phyloP scores from a whole-genome alignment of 2,113 vertebrate species.

The Thunnus thynnus region DNA sequence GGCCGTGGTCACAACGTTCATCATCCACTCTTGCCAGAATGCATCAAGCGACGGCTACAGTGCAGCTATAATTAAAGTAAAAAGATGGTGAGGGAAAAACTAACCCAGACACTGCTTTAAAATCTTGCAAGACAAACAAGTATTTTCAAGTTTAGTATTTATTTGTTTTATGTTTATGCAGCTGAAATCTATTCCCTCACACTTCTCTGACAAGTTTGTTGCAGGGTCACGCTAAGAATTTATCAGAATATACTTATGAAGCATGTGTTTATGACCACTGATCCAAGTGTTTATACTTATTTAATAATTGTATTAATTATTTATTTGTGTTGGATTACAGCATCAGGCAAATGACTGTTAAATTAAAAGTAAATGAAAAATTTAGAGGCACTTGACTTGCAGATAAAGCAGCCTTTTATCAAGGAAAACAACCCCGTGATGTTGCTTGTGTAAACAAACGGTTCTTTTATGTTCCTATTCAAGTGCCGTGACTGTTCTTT shows the following conservation, averaged over 20 bases:
- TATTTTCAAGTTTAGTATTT: too few species aligned
- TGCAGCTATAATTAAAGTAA: neutral
- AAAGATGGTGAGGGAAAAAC: neutral
- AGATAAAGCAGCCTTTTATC: conserved; percentile 23
- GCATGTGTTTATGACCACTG: neutral
- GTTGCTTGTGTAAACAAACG: conserved; percentile 23
- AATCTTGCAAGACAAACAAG: too few species aligned
- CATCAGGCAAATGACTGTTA: conserved; percentile 14
- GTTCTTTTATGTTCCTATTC: conserved; percentile 26
- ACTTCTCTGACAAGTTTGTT: neutral
- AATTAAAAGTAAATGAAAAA: conserved; percentile 17
- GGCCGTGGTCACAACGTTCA: neutral
- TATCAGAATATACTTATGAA: neutral
- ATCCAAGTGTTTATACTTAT: neutral
- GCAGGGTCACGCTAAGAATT: neutral
- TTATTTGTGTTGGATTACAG: neutral
- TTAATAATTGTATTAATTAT: neutral
- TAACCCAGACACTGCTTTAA: too few species aligned
- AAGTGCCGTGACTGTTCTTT: conserved; percentile 12
- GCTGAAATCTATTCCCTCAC: neutral
- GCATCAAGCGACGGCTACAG: neutral
- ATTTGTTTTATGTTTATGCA: neutral
- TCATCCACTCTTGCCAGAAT: neutral
- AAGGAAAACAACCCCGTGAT: neutral
- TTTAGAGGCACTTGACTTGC: conserved; percentile 22